phyloP scores from a whole-genome alignment of 1,140 invertebrate species.

The Anastrepha ludens region DNA sequence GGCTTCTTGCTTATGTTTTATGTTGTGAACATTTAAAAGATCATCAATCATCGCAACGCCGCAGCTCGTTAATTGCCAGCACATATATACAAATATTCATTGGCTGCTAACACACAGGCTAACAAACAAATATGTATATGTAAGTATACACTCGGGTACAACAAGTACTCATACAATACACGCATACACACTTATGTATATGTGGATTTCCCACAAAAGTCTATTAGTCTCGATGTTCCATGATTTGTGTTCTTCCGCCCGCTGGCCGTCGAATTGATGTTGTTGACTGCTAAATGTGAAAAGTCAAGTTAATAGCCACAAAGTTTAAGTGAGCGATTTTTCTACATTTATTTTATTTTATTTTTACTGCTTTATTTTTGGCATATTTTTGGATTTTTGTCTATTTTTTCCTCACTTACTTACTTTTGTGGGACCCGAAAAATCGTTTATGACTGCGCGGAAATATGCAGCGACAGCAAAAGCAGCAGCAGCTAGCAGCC shows the following conservation, averaged over 20 bases:
- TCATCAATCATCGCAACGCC: slow-evolving; percentile 66
- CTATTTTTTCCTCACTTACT: no score
- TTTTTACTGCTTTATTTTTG: neutral
- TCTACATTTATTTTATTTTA: neutral
- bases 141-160: neutral
- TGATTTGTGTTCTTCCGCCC: slow-evolving; percentile 38
- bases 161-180: neutral
- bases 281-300: neutral
- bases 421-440: neutral
- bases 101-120: neutral
- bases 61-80: slow-evolving; percentile 70
- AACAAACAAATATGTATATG: neutral
- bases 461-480: no score
- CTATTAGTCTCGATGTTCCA: slow-evolving; percentile 16
- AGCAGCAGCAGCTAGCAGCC: neutral
- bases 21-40: slow-evolving; percentile 70
- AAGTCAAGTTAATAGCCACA: slow-evolving; percentile 35
- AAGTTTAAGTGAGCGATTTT: neutral
- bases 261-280: neutral
- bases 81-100: slow-evolving; percentile 54
- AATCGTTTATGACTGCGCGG: neutral
- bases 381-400: no score
- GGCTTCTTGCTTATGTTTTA: slow-evolving; percentile 53
- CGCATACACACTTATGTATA: no score
- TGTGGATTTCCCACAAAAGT: slow-evolving; percentile 16